Evolutionary conservation across 2,113 vertebrate genomes (phyloP).

Genomic region (Trematomus loennbergii): DNA sequence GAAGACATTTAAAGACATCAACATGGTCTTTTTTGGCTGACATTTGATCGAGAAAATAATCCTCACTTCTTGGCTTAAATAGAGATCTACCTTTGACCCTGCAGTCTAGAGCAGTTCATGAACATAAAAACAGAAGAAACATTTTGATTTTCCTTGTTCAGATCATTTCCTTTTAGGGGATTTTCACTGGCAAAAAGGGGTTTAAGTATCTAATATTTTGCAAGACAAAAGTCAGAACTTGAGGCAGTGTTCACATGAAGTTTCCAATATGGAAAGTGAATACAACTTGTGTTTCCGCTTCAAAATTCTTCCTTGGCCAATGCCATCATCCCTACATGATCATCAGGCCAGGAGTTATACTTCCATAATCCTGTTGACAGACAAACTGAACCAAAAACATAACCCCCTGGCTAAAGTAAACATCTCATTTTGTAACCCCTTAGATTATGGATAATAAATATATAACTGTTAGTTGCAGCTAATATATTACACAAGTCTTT

Average conservation of each 20-base stretch:
- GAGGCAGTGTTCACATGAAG: no score
- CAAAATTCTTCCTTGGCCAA: no score
- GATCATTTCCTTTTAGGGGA: background rate
- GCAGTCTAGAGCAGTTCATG: background rate
- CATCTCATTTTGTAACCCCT: background rate
- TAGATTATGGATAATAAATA: no score
- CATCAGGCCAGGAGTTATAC: no score
- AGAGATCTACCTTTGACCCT: background rate
- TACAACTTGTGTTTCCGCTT: no score
- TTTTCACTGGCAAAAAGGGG: background rate
- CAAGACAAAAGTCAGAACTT: background rate
- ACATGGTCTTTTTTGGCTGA: background rate
- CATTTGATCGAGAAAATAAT: background rate
- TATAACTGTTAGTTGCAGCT: background rate
- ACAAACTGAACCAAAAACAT: no score
- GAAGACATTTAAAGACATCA: background rate
- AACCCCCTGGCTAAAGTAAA: no score
- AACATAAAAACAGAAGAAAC: background rate
- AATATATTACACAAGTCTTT: background rate
- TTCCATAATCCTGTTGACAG: no score
- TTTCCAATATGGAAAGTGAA: no score
- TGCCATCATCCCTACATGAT: no score
- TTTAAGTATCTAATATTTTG: background rate
- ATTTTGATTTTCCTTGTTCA: background rate
- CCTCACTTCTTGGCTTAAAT: background rate